phyloP scores from a whole-genome alignment of 2,797 vertebrate species.

The Craterocephalus amniculus region DNA sequence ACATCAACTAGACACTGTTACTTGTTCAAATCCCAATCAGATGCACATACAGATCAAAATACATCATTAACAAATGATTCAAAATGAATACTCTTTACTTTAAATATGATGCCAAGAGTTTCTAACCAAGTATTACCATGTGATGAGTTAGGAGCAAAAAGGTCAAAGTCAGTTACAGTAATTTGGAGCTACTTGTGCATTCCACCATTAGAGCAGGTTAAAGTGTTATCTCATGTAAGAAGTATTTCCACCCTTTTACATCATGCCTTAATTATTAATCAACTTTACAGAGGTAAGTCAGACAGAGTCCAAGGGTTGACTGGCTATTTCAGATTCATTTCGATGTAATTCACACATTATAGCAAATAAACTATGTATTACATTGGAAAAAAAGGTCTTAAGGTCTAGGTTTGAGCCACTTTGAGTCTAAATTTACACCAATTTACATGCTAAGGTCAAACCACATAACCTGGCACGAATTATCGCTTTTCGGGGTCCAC shows the following conservation, averaged over 20 bases:
- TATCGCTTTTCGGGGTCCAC: too few species aligned
- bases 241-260: conserved; percentile 29
- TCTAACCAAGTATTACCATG: background rate
- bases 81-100: background rate
- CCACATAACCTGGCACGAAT: too few species aligned
- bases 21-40: background rate
- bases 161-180: background rate
- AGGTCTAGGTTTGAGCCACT: background rate
- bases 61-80: too few species aligned
- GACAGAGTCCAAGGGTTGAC: conserved; percentile 23
- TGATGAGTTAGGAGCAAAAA: background rate
- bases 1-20: background rate
- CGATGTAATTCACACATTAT: background rate
- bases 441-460: too few species aligned
- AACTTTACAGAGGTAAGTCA: conserved; percentile 46
- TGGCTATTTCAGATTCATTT: conserved; percentile 17
- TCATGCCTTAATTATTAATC: conserved; percentile 51
- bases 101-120: background rate
- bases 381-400: background rate
- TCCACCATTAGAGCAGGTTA: conserved; percentile 4
- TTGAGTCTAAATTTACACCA: too few species aligned
- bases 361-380: background rate
- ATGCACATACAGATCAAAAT: too few species aligned
- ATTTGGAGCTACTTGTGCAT: background rate
- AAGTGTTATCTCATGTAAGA: conserved; percentile 29